Evolutionary conservation across 2,797 vertebrate species (phyloP).

Genomic region (Pteronotus mesoamericanus): DNA sequence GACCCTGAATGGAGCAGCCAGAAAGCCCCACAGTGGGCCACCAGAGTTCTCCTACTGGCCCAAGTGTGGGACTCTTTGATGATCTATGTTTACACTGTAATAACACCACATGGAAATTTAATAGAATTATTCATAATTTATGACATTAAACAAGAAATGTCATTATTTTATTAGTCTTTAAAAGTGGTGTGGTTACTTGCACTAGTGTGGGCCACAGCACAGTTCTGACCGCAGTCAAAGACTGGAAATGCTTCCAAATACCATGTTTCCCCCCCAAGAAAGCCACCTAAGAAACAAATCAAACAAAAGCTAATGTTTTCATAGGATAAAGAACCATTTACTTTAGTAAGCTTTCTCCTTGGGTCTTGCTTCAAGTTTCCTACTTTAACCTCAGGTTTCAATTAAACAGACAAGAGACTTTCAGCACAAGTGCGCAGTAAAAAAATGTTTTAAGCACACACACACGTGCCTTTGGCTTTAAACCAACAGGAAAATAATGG

Average conservation of each 20-base stretch:
- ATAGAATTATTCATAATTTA: not conserved
- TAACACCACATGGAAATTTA: not conserved
- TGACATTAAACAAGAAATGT: not conserved
- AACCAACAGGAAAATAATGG: not conserved
- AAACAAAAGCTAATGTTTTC: not conserved
- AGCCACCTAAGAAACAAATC: not conserved
- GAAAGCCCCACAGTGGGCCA: not conserved
- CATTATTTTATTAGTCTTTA: not conserved
- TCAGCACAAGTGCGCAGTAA: not conserved
- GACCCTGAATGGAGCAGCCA: not conserved
- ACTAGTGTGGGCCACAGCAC: not conserved
- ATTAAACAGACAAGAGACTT: not conserved
- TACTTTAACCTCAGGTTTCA: not conserved
- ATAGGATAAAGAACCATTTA: not conserved
- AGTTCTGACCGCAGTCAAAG: not conserved
- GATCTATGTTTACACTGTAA: not conserved
- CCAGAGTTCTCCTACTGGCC: too few species aligned
- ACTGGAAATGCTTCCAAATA: not conserved
- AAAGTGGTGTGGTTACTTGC: not conserved
- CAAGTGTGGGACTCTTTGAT: too few species aligned
- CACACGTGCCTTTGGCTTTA: not conserved
- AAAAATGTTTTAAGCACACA: too few species aligned
- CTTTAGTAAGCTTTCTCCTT: not conserved
- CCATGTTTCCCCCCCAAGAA: not conserved
- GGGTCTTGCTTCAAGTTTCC: not conserved